Conservation (phyloP, 1,140 invertebrate species). For the Melanaphis sacchari region DNA sequence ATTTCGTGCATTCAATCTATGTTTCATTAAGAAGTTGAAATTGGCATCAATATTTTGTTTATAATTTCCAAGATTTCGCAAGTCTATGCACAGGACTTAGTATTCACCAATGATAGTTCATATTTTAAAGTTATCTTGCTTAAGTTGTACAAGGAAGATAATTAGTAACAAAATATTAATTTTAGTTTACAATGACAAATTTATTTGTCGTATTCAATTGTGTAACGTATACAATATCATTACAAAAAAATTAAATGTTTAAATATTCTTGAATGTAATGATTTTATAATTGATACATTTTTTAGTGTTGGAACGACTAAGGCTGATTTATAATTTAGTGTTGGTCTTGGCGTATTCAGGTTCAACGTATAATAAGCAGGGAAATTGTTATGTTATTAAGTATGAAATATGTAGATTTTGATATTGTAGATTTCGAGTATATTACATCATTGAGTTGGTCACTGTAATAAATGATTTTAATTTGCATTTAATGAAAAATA, state of each 20-base stretch:
- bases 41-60: neutral
- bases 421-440: too few relatives aligned
- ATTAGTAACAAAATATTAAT: neutral
- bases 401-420: too few relatives aligned
- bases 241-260: neutral
- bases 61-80: neutral
- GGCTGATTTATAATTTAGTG: neutral
- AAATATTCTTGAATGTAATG: neutral
- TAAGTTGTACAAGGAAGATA: neutral
- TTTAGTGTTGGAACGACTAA: neutral
- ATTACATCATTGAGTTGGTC: too few relatives aligned
- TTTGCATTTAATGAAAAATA: too few relatives aligned
- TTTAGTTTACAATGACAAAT: constrained; percentile 1
- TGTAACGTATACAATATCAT: neutral
- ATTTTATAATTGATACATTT: neutral
- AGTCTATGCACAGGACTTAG: neutral
- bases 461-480: too few relatives aligned
- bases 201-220: neutral
- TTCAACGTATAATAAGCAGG: too few relatives aligned
- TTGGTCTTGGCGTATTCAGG: neutral
- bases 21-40: neutral
- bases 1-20: neutral
- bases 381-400: too few relatives aligned
- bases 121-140: neutral
- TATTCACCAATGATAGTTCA: neutral